Base-by-base conservation (phyloP, 2,888 invertebrate species). In the Himalopsyche anomala region DNA sequence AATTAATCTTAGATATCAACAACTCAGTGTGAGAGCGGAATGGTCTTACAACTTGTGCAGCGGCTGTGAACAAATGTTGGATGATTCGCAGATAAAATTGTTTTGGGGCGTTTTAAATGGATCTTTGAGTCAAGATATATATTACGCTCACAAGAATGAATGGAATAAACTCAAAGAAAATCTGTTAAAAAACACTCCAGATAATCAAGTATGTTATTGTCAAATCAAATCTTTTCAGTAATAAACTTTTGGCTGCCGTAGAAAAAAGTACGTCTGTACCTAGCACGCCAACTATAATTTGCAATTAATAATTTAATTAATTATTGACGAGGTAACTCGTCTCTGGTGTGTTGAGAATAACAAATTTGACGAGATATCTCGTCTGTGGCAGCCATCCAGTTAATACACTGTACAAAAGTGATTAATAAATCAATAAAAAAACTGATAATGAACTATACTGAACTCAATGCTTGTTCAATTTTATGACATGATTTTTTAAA, bases 31-130 rank as follows among this genome's bases (percentile, higher is more conserved):
- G 40, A 92, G 93, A n/a, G 93, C 92, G 0, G 93, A 93, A 88
- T 93, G 93, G 93, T 92, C 93, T 9, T 93, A 93, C 90, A 93
- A 93, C 89, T 89, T 93, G 88, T 93, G 93, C 90, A 92, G 92
- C 0, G 92, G 92, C 80, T 92, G 91, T 0, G 93, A 93, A 87
- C 92, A 92, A 89, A 91, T 91, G 92, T 90, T 92, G 84, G 93
- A 93, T 89, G 93, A 93, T 90, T 92, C 92, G 9, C 92, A 91
- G 62, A 92, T 93, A 84, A 91, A 91, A 89, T 88, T 93, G 89
- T 93, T 93, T 90, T 93, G 93, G 92, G 92, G 92, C 1, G 92
- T 90, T 85, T 90, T 93, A 82, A 92, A 91, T 89, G 92, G 91
- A 0, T 91, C 91, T 55, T 91, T 92, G 81, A 90, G 91, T 89